Evolutionary conservation across 2,888 invertebrate species (phyloP), one percentile per base, ranked within the genome.

Genomic region (Sialis lutaria): DNA sequence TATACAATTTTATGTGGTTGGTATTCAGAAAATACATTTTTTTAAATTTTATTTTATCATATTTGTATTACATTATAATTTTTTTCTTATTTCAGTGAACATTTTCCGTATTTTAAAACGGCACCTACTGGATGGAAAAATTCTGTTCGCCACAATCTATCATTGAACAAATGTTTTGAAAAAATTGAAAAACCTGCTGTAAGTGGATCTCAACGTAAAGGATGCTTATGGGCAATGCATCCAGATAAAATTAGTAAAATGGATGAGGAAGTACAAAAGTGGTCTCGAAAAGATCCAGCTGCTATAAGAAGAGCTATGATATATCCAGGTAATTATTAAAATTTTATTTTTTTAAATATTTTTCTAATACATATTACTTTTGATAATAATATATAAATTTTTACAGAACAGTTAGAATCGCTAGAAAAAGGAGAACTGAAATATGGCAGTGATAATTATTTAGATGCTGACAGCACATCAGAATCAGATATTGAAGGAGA

Each of bases 81-180:
- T 13, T 13, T 7, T 30, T 10, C 12, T 30, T n/a, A 30, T 77
- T 78, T 51, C 73, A 89, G 89, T 64, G 89, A 92, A 66, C 93
- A 97, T 64, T 97, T 97, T 63, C 97, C 97, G 0, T 97, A 95
- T 65, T 97, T 97, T 65, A 93, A 93, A 69, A 95, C 92, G 1
- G 97, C 97, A 7, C 96, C 95, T 22, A 90, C 86, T 61, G 96
- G 96, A 10, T 97, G 97, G 97, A 97, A 97, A 68, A 97, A 97
- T 64, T 96, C 96, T 4, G 96, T 97, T 1, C 74, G 97, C 54
- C 97, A 97, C 64, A 97, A 97, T 69, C 72, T 97, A 55, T 95
- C 93, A 54, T 67, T 97, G 56, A 97, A 97, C 69, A 96, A 97
- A 68, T 96, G 96, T 68, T 97, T 97, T 65, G 93, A 93, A 60